These are phyloP conservation scores for Drosophila antonietae DNA, from an alignment of 2,888 invertebrate species.

Conservation along the genomic window DNA sequence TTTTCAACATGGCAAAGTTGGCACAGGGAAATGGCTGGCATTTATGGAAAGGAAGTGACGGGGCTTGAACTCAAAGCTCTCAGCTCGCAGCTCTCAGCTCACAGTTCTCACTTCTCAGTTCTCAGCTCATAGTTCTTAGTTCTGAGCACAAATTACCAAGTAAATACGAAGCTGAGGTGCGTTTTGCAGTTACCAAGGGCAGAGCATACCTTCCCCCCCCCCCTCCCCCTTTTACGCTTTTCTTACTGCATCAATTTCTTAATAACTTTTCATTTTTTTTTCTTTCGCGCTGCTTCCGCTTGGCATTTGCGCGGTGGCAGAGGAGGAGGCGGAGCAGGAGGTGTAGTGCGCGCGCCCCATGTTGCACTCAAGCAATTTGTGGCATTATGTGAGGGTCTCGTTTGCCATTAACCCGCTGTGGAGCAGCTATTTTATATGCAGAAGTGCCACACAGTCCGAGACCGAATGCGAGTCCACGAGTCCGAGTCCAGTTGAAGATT, in stretches of 20 bases:
- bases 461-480: background rate
- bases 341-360: background rate
- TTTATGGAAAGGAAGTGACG: slow-evolving; percentile 53
- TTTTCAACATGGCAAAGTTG: slow-evolving; percentile 39
- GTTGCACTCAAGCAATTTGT: slow-evolving; percentile 67
- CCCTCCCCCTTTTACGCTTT: background rate
- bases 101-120: background rate
- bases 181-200: slow-evolving; percentile 64
- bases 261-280: slow-evolving; percentile 69
- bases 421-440: slow-evolving; percentile 52
- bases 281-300: slow-evolving; percentile 28
- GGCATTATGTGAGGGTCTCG: slow-evolving; percentile 80
- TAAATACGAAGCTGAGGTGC: slow-evolving; percentile 49
- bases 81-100: background rate
- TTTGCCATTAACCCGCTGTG: slow-evolving; percentile 80
- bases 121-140: slow-evolving; percentile 1
- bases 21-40: slow-evolving; percentile 44
- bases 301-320: slow-evolving; percentile 1
- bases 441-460: slow-evolving; percentile 12
- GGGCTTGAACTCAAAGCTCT: slow-evolving; percentile 6
- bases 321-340: background rate
- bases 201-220: slow-evolving; percentile 6
- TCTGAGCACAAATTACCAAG: slow-evolving; percentile 56
- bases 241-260: slow-evolving; percentile 70
- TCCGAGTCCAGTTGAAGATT: slow-evolving; percentile 13